These are phyloP conservation scores for Aradus depressus DNA, from an alignment of 2,888 invertebrate species.

Conservation along the genomic window DNA sequence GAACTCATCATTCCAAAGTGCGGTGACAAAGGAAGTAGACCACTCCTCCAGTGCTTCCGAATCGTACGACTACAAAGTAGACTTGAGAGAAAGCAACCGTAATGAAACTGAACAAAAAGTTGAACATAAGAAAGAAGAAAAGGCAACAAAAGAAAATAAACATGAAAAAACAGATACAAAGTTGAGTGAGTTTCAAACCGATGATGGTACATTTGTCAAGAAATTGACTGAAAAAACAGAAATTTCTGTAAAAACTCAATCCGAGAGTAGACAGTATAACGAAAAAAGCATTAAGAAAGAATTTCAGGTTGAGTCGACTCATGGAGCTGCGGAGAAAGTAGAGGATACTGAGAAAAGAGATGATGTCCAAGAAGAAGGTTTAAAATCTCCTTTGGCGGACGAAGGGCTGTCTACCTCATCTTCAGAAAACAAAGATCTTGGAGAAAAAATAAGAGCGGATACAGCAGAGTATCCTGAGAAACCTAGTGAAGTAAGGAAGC, in stretches of 20 bases:
- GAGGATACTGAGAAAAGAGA: slow-evolving; percentile 28
- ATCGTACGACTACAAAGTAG: background rate
- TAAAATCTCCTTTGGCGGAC: slow-evolving; percentile 27
- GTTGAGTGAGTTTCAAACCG: slow-evolving; percentile 28
- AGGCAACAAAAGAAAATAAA: slow-evolving; percentile 20
- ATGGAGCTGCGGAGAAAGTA: slow-evolving; percentile 29
- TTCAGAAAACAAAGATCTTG: no score
- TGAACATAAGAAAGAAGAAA: slow-evolving; percentile 35
- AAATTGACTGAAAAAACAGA: slow-evolving; percentile 31
- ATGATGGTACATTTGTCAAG: slow-evolving; percentile 33
- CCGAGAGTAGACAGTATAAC: slow-evolving; percentile 6
- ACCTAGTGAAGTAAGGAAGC: slow-evolving; percentile 37
- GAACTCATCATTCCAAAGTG: background rate
- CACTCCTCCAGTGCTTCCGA: slow-evolving; percentile 1
- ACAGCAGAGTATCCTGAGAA: slow-evolving; percentile 33
- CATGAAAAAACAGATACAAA: slow-evolving; percentile 27
- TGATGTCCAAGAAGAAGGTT: slow-evolving; percentile 23
- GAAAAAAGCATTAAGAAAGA: slow-evolving; percentile 30
- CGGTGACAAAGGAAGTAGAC: background rate
- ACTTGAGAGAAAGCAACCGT: background rate
- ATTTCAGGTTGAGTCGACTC: slow-evolving; percentile 20
- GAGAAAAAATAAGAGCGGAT: slow-evolving; percentile 36
- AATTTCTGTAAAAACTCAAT: background rate
- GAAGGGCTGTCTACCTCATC: slow-evolving; percentile 34
- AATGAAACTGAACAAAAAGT: slow-evolving; percentile 1